Conservation (phyloP, 2,113 vertebrate species). For the Ascaphus truei region DNA sequence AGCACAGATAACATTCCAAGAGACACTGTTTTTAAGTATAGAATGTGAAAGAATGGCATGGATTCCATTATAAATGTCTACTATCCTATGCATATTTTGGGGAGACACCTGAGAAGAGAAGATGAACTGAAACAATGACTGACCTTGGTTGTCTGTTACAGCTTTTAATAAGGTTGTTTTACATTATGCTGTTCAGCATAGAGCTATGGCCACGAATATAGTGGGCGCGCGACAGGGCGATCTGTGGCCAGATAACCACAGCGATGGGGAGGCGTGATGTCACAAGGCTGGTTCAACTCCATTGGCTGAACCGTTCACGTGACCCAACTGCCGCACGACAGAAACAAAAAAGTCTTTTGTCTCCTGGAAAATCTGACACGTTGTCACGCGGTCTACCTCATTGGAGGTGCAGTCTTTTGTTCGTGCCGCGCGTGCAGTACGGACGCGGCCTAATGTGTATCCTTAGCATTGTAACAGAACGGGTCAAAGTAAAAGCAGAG, state of each 20-base stretch:
- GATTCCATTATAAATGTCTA: background rate
- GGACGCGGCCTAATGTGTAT: no score
- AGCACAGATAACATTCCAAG: no score
- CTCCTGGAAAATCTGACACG: no score
- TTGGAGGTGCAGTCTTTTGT: no score
- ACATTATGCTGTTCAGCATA: background rate
- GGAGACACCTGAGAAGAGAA: constrained; percentile 15
- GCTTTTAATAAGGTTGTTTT: constrained; percentile 33
- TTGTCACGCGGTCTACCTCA: no score
- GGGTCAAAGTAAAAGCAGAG: no score
- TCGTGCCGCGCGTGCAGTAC: no score
- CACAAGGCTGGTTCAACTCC: no score
- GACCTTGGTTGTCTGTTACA: background rate
- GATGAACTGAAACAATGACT: constrained; percentile 19
- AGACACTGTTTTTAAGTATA: background rate
- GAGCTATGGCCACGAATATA: constrained; percentile 10
- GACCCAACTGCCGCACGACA: no score
- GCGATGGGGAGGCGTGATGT: constrained; percentile 3
- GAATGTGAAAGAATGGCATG: background rate
- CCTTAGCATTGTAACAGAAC: no score
- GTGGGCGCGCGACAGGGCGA: background rate
- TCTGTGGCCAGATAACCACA: background rate
- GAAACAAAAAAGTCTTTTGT: no score
- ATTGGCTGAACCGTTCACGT: no score
- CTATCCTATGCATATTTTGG: constrained; percentile 5